These are phyloP conservation scores for Apistogramma diplotaenia DNA, from an alignment of 2,113 vertebrate genomes.

Conservation along the genomic window DNA sequence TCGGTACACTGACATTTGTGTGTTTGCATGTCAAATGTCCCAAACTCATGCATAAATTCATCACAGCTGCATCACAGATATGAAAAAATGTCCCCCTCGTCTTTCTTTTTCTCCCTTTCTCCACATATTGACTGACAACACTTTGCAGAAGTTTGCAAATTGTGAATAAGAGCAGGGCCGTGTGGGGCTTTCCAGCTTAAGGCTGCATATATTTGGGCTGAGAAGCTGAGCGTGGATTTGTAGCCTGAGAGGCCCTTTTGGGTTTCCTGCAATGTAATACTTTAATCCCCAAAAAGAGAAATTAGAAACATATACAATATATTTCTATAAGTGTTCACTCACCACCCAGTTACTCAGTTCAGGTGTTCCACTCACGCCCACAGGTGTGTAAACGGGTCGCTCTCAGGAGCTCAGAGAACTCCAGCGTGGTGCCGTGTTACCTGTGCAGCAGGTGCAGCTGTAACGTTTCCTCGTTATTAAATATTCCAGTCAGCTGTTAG, in stretches of 20 bases:
- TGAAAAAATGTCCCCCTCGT: neutral
- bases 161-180: neutral
- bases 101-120: neutral
- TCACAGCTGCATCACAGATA: neutral
- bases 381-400: no score
- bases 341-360: no score
- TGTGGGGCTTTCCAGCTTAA: neutral
- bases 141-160: neutral
- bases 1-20: neutral
- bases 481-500: no score
- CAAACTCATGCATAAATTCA: conserved; percentile 42
- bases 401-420: no score
- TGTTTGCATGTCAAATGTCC: conserved; percentile 15
- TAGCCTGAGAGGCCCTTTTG: neutral
- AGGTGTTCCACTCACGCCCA: no score
- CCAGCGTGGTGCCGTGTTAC: no score
- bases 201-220: neutral
- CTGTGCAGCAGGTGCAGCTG: no score
- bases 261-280: neutral
- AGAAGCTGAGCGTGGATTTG: neutral
- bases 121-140: neutral
- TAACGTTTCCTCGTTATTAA: no score
- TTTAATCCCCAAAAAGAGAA: neutral
- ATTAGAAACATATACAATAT: neutral
- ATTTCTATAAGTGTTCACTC: no score